Base-by-base conservation (phyloP, 2,797 vertebrate genomes). In the Allobates femoralis region DNA sequence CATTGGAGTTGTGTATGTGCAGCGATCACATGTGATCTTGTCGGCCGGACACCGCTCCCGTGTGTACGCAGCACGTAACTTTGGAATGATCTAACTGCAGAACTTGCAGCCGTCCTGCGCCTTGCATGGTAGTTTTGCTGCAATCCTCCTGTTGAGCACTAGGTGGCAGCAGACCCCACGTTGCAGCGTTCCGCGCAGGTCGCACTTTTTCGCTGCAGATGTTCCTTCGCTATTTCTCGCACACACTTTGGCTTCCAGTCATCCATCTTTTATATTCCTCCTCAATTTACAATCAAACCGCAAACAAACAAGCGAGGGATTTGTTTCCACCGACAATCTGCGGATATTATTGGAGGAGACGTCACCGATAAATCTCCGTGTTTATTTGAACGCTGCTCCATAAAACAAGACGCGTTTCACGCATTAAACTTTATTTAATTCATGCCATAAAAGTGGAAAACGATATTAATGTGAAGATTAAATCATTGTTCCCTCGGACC, bases 241-340 rank as follows among this genome's bases (percentile, higher is more conserved):
- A 3, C 19, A 7, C 62, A 15, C 3, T n/a, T 41, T 81, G 26
- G 14, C 23, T 53, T 69, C 62, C 62, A 51, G 46, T 81, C 21
- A 82, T 82, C 64, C 50, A 55, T 82, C 64, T 82, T 69, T 37
- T 82, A 69, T 82, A 82, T 71, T 56, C 51, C 50, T 69, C 30
- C 51, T 21, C 28, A 66, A 82, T 82, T 82, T 82, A 82, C 80
- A 69, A 69, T 66, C 64, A 55, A 32, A 12, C 7, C 7, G 28
- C 46, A 82, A 79, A 79, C 77, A 79, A 79, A 62, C 51, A 21
- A 56, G 56, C 14, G 80, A 26, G 51, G 19, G 26, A 53, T 69
- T 67, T 30, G 60, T 69, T 30, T 82, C 15, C 23, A n/a, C 46
- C 66, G 26, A 71, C 64, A 56, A 71, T 71, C 32, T 21, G 50